Percentiles rank a stretch among this genome's conserved stretches.
Conservation (phyloP, 2,888 invertebrate genomes). For the Timema podura region DNA sequence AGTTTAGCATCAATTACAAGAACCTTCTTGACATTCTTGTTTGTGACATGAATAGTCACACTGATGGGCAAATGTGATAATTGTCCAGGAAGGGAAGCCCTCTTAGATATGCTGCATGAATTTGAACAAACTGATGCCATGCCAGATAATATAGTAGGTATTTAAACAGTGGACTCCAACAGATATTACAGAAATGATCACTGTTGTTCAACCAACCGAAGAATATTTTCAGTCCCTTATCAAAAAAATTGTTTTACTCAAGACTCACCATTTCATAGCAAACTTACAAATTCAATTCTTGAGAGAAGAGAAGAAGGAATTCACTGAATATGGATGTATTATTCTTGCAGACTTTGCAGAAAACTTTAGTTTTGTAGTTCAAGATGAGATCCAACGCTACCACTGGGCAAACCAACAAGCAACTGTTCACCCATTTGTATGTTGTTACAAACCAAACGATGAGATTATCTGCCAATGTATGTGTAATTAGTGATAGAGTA, state of each 20-base stretch:
- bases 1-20: neutral
- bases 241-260: neutral
- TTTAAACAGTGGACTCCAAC: neutral
- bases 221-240: constrained; percentile 10
- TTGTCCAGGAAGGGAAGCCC: constrained; percentile 9
- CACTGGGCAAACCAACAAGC: neutral
- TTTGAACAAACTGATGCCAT: neutral
- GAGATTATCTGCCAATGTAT: neutral
- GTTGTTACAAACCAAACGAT: neutral
- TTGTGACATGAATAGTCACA: neutral
- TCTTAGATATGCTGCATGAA: neutral
- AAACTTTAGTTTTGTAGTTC: constrained; percentile 12
- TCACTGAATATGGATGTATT: neutral
- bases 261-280: neutral
- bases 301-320: neutral
- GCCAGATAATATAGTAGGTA: no score
- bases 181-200: neutral
- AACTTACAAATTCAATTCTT: neutral
- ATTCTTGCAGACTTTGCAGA: constrained; percentile 11
- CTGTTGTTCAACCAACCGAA: constrained; percentile 7
- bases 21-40: no score
- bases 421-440: constrained; percentile 12
- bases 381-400: constrained; percentile 1
- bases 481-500: neutral
- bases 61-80: neutral